Conservation (phyloP, 2,888 invertebrate species). For the Apotomis turbidana region DNA sequence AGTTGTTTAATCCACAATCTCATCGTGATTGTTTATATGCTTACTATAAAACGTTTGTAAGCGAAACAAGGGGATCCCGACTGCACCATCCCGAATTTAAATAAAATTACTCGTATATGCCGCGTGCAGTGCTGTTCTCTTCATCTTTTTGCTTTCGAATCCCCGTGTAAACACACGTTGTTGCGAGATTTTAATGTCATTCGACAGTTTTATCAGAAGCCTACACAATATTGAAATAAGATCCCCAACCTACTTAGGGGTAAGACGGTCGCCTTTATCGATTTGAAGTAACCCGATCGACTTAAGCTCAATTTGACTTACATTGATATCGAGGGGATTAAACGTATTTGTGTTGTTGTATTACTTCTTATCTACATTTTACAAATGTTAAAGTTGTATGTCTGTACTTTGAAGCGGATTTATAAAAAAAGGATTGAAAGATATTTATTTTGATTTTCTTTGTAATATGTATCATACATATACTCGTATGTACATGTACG, state of each 20-base stretch:
- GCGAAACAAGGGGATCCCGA: too few species aligned
- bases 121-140: neutral
- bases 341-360: constrained; percentile 29
- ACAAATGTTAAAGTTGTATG: too few species aligned
- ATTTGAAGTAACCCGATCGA: constrained; percentile 55
- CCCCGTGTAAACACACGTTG: too few species aligned
- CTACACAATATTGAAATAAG: constrained; percentile 30
- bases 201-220: constrained; percentile 23
- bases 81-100: too few species aligned
- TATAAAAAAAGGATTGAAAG: too few species aligned
- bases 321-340: constrained; percentile 49
- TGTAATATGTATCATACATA: too few species aligned
- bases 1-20: too few species aligned
- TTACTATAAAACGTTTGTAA: too few species aligned
- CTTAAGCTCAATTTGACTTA: constrained; percentile 49
- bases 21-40: too few species aligned
- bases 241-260: constrained; percentile 37
- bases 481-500: too few species aligned
- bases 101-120: neutral
- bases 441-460: too few species aligned
- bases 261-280: constrained; percentile 55
- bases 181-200: neutral
- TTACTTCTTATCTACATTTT: neutral
- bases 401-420: too few species aligned
- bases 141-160: neutral